A percentile compares a stretch with the other conserved stretches of the same genome.
Conservation (phyloP, 2,113 vertebrate species). For the cat (Felis catus) region DNA sequence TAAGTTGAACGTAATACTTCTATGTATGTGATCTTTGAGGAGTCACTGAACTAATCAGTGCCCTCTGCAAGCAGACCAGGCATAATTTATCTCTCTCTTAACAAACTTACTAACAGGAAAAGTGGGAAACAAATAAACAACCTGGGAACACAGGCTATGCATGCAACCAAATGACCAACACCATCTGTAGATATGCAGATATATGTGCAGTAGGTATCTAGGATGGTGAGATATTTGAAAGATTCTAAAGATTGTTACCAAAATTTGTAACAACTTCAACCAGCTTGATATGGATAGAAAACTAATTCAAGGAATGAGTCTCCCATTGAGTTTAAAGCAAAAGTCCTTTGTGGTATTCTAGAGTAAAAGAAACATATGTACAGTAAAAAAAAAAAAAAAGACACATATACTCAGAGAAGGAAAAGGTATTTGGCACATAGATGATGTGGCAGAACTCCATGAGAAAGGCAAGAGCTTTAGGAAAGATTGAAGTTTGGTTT, state of each 20-base stretch:
- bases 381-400: neutral
- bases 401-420: neutral
- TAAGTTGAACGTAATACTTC: neutral
- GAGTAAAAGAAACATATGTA: neutral
- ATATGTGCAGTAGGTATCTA: neutral
- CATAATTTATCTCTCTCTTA: neutral
- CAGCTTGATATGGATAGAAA: neutral
- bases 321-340: neutral
- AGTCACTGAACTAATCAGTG: neutral
- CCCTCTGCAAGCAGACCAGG: neutral
- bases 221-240: neutral
- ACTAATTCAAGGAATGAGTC: neutral
- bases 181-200: neutral
- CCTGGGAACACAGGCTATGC: neutral
- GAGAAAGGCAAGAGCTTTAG: neutral
- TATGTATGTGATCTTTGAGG: neutral
- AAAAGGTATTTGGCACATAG: neutral
- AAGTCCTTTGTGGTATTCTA: neutral
- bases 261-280: neutral
- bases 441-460: neutral
- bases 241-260: neutral
- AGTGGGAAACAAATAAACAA: neutral
- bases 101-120: neutral
- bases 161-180: neutral
- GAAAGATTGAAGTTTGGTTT: neutral